Evolutionary conservation across 2,797 vertebrate species (phyloP).

Genomic region (Neostethus bicornis): DNA sequence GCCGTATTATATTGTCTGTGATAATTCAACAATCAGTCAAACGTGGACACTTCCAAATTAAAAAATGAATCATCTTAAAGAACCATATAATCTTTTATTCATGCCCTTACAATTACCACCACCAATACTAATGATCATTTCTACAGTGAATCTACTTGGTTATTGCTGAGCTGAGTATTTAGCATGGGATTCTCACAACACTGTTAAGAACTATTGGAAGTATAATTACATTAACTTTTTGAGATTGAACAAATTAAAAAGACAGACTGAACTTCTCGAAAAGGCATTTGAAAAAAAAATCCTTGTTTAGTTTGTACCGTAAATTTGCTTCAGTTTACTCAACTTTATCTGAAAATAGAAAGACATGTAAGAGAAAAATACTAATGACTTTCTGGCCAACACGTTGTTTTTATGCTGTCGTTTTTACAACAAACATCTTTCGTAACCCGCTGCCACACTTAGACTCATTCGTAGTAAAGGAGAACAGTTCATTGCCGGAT

Average conservation of each 20-base stretch:
- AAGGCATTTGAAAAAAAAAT: too few species aligned
- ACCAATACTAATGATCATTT: background rate
- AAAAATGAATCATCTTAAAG: too few species aligned
- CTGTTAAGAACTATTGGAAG: background rate
- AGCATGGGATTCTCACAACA: background rate
- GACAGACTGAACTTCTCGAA: too few species aligned
- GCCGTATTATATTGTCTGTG: too few species aligned
- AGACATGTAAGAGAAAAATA: too few species aligned
- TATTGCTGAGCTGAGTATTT: background rate
- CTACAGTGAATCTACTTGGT: background rate
- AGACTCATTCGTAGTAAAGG: background rate
- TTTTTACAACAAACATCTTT: slow-evolving; percentile 3
- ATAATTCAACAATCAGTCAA: too few species aligned
- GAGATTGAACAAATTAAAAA: too few species aligned
- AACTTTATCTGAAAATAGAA: too few species aligned
- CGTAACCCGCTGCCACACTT: background rate
- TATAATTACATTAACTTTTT: background rate
- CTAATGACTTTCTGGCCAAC: too few species aligned
- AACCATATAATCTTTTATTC: background rate
- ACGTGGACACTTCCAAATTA: too few species aligned
- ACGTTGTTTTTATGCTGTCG: slow-evolving; percentile 17
- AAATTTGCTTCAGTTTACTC: too few species aligned
- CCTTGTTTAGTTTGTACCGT: too few species aligned
- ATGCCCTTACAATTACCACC: background rate
- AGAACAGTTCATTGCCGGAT: slow-evolving; percentile 11